Evolutionary conservation across 2,797 vertebrate genomes (phyloP).

Genomic region (Alosa sapidissima): DNA sequence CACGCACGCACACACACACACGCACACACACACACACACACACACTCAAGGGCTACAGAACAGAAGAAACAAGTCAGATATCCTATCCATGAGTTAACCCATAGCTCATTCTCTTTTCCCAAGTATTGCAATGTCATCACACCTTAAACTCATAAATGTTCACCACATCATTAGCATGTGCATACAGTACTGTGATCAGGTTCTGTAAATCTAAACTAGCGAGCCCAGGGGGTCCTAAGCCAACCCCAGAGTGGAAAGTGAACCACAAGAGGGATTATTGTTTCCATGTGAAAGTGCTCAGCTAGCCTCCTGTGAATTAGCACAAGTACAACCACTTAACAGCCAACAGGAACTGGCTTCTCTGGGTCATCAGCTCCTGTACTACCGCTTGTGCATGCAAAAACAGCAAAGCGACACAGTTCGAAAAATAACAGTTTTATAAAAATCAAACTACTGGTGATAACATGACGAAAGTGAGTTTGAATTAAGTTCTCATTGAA

Average conservation of each 20-base stretch:
- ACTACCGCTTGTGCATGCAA: too few relatives aligned
- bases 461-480: too few relatives aligned
- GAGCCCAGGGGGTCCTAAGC: neutral
- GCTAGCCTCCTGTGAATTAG: slow-evolving; percentile 9
- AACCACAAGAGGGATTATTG: slow-evolving; percentile 4
- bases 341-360: neutral
- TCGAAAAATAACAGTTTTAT: too few relatives aligned
- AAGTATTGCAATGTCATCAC: neutral
- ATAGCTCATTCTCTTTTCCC: too few relatives aligned
- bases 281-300: slow-evolving; percentile 24
- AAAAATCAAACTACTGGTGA: too few relatives aligned
- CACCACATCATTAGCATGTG: neutral
- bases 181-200: neutral
- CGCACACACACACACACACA: neutral
- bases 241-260: neutral
- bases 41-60: neutral
- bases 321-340: slow-evolving; percentile 27
- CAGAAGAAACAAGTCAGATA: too few relatives aligned
- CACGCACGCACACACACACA: too few relatives aligned
- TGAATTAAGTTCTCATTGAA: too few relatives aligned
- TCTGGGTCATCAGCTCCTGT: neutral
- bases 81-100: too few relatives aligned
- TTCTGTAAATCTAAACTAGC: neutral
- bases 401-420: too few relatives aligned
- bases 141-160: neutral